phyloP scores from a whole-genome alignment of 1,140 invertebrate species.

The Eriocheir sinensis region DNA sequence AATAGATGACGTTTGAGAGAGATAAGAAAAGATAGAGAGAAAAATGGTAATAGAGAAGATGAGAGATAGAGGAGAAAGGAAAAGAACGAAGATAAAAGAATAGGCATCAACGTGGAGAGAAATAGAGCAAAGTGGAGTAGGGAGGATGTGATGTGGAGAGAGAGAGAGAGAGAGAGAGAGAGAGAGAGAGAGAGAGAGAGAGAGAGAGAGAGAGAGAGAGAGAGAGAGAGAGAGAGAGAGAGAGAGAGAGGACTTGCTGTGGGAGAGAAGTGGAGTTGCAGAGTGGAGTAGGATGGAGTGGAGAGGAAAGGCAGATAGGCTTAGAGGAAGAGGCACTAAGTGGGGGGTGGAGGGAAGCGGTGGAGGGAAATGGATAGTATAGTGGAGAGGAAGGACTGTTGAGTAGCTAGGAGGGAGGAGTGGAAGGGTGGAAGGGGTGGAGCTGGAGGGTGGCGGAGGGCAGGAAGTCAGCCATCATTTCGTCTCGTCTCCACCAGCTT shows the following conservation, averaged over 20 bases:
- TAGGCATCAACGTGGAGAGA: too few relatives aligned
- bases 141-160: background rate
- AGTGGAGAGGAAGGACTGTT: too few relatives aligned
- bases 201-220: background rate
- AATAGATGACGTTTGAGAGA: too few relatives aligned
- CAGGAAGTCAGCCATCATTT: slow-evolving; percentile 2
- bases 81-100: too few relatives aligned
- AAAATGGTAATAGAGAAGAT: background rate
- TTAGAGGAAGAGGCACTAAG: too few relatives aligned
- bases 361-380: too few relatives aligned
- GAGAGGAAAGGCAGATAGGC: too few relatives aligned
- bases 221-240: background rate
- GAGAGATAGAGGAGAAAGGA: slow-evolving; percentile 19
- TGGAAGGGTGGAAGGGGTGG: background rate
- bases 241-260: too few relatives aligned
- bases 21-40: background rate
- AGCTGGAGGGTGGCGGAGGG: background rate
- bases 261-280: background rate
- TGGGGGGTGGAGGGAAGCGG: too few relatives aligned
- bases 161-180: background rate
- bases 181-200: too few relatives aligned
- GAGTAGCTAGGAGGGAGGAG: too few relatives aligned
- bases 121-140: too few relatives aligned
- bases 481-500: background rate
- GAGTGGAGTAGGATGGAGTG: background rate